Base-by-base conservation (phyloP, 2,797 vertebrate species). In the Pogonophryne albipinna region DNA sequence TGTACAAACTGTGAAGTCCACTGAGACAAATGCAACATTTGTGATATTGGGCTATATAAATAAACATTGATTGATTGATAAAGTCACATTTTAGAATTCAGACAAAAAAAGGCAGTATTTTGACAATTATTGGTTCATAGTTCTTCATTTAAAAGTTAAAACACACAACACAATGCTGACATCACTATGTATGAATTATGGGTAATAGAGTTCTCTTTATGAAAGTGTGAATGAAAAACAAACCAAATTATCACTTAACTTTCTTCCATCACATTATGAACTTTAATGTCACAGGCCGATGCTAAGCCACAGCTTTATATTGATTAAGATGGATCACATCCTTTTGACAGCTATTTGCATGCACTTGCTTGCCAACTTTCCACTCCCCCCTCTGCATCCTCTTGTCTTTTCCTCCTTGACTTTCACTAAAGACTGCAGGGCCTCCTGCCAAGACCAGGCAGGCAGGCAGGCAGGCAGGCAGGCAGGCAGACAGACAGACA, bases 361-460 rank as follows among this genome's bases (percentile, higher is more conserved):
- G 13, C 47, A 75, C 66, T 76, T 80, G 74, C 59, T 72, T 78
- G 70, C 73, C 78, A 81, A 60, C 74, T 78, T 71, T 71, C 73
- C 72, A 73, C 71, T 84, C 20, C 42, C 51, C 69, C 64, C 51
- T 69, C 64, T 41, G 78, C 66, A 41, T 74, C 55, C 53, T 62
- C 70, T 38, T 60, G 19, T 64, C 31, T 65, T 58, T 50, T 70
- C 69, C 51, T 68, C 59, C 45, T 67, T 86, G 83, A 89, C 88
- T 88, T 87, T 83, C 74, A 88, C 89, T 90, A 85, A 82, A 85
- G 71, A 79, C 80, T 79, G 74, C 71, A 60, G 73, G 82, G 79
- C 65, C 88, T 86, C 91, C 88, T 86, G 83, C 87, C 16, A 76
- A 81, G 61, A 71, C 83, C n/a, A n/a, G n/a, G n/a, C n/a, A n/a